A percentile compares a stretch with the other conserved stretches of the same genome.
phyloP scores from a whole-genome alignment of 2,888 invertebrate species.

The Gasteruption jaculator region DNA sequence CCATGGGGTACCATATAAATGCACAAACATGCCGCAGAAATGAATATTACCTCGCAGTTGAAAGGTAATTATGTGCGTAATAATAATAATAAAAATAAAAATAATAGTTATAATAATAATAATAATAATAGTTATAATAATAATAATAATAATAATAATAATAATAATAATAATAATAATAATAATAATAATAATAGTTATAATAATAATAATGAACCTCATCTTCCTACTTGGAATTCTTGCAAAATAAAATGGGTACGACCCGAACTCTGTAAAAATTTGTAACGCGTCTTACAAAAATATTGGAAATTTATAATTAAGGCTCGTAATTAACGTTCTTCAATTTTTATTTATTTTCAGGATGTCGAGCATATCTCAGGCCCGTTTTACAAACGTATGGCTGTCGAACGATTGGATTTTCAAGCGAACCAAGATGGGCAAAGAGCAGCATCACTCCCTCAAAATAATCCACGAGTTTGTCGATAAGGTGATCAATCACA shows the following conservation, averaged over 20 bases:
- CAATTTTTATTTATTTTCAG: conserved; percentile 30
- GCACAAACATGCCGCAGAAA: conserved; percentile 45
- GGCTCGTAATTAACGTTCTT: too few relatives aligned
- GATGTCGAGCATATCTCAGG: conserved; percentile 45
- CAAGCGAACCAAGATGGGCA: conserved; percentile 50
- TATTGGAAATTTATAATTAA: too few relatives aligned
- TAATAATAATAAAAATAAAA: too few relatives aligned
- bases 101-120: too few relatives aligned
- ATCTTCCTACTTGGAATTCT: too few relatives aligned
- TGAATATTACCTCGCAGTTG: conserved; percentile 48
- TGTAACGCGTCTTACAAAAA: too few relatives aligned
- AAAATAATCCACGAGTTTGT: conserved; percentile 56
- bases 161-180: conserved; percentile 5
- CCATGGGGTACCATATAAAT: conserved; percentile 50
- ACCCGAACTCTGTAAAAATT: too few relatives aligned
- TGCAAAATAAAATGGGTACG: too few relatives aligned
- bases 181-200: neutral
- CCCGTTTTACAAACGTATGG: conserved; percentile 54
- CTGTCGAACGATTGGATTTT: conserved; percentile 54
- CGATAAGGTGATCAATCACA: conserved; percentile 46
- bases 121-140: too few relatives aligned
- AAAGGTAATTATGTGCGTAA: conserved; percentile 48
- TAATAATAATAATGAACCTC: too few relatives aligned
- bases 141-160: too few relatives aligned
- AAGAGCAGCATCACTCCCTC: conserved; percentile 51